Evolutionary conservation across 2,888 invertebrate genomes (phyloP).

Genomic region (Stenodera caucasica): DNA sequence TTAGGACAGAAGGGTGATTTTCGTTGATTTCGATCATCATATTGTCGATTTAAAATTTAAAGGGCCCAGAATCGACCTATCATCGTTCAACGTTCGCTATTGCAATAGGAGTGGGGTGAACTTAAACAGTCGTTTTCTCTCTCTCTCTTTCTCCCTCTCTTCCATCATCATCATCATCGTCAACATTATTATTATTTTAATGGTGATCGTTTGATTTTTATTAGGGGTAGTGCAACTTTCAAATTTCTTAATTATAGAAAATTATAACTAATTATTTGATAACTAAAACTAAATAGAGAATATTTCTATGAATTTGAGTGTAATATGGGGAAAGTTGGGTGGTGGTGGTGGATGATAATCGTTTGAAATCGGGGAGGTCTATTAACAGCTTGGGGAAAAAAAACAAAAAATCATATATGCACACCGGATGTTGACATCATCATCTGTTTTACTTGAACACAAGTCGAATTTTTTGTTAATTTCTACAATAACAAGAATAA

Average conservation of each 20-base stretch:
- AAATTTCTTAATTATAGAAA: constrained; percentile 1
- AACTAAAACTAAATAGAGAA: not conserved
- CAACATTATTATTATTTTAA: not conserved
- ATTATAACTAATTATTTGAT: not conserved
- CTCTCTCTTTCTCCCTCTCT: too few species aligned
- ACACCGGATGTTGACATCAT: constrained; percentile 13
- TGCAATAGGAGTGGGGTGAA: constrained; percentile 9
- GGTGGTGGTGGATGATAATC: constrained; percentile 2
- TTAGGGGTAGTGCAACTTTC: constrained; percentile 4
- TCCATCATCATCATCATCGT: too few species aligned
- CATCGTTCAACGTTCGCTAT: not conserved
- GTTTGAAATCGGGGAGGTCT: constrained; percentile 11
- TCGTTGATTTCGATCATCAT: too few species aligned
- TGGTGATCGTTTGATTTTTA: not conserved
- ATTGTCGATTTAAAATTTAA: constrained; percentile 38
- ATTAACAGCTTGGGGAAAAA: constrained; percentile 5
- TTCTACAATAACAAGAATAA: too few species aligned
- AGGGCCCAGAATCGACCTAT: constrained; percentile 15
- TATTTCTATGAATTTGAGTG: not conserved
- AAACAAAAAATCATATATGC: constrained; percentile 1
- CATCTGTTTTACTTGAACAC: constrained; percentile 10
- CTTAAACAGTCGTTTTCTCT: not conserved
- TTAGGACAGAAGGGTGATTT: constrained; percentile 35
- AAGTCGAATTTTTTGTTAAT: constrained; percentile 2
- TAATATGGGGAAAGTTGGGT: not conserved